These are phyloP conservation scores for Drosophila sulfurigaster DNA, from an alignment of 1,140 invertebrate genomes.

Conservation along the genomic window DNA sequence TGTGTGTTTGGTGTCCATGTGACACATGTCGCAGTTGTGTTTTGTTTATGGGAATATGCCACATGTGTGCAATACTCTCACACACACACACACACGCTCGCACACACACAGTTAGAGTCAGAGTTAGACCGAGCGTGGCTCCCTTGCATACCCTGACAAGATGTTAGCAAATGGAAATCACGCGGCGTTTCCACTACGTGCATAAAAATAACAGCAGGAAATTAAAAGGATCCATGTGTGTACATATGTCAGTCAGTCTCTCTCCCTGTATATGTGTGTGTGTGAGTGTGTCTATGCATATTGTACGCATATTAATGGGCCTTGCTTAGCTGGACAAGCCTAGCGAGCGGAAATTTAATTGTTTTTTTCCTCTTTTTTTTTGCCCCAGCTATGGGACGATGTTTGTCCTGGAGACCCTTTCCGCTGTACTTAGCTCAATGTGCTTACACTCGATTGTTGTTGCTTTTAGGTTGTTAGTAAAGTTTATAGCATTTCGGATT, in stretches of 20 bases:
- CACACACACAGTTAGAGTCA: slow-evolving; percentile 10
- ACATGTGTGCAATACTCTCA: slow-evolving; percentile 53
- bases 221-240: slow-evolving; percentile 72
- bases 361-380: slow-evolving; percentile 38
- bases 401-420: slow-evolving; percentile 9
- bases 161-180: slow-evolving; percentile 72
- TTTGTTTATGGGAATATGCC: slow-evolving; percentile 67
- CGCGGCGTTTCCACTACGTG: slow-evolving; percentile 63
- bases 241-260: slow-evolving; percentile 2
- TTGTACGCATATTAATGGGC: slow-evolving; percentile 59
- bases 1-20: slow-evolving; percentile 15
- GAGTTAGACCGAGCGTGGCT: slow-evolving; percentile 11
- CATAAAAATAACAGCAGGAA: slow-evolving; percentile 80
- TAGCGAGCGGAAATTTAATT: slow-evolving; percentile 69
- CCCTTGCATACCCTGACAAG: slow-evolving; percentile 10
- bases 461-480: slow-evolving; percentile 43
- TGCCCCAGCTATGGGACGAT: background rate
- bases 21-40: slow-evolving; percentile 42
- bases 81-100: background rate
- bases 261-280: background rate
- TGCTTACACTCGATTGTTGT: slow-evolving; percentile 22
- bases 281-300: slow-evolving; percentile 28
- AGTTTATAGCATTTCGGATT: slow-evolving; percentile 58
- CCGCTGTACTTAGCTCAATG: slow-evolving; percentile 9
- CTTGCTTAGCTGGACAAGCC: slow-evolving; percentile 48